Conservation (phyloP, 2,888 invertebrate genomes). For the Diarsia brunnea region DNA sequence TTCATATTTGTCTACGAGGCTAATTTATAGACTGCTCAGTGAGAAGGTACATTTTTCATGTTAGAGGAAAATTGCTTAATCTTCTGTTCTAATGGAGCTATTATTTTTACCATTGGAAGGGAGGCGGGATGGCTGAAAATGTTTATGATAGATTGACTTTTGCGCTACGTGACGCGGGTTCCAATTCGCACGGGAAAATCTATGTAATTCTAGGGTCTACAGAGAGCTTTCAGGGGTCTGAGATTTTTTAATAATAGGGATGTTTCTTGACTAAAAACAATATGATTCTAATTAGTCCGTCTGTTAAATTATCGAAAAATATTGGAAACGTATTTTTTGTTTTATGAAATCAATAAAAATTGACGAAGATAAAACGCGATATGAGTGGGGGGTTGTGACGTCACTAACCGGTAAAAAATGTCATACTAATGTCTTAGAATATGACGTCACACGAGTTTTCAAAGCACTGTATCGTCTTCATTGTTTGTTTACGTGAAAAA, state of each 20-base stretch:
- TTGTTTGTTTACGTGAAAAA: no score
- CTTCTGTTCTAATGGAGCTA: slow-evolving; percentile 40
- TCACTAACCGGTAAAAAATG: no score
- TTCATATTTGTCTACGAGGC: slow-evolving; percentile 41
- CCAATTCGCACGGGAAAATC: neutral
- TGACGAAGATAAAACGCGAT: no score
- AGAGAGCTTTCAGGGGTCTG: neutral
- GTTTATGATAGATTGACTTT: slow-evolving; percentile 17
- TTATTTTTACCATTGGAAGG: slow-evolving; percentile 30
- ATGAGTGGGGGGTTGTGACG: no score
- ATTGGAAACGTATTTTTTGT: no score
- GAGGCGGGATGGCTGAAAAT: neutral
- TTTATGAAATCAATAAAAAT: no score
- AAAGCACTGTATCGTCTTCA: no score
- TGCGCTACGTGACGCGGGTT: neutral
- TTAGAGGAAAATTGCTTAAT: slow-evolving; percentile 39
- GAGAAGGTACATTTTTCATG: slow-evolving; percentile 23
- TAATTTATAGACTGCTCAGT: slow-evolving; percentile 37
- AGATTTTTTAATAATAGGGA: neutral
- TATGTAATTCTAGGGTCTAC: neutral
- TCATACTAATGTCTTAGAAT: no score
- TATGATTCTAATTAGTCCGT: no score
- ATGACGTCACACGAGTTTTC: no score
- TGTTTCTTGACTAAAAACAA: no score
- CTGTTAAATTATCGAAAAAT: no score